Evolutionary conservation across 2,113 vertebrate genomes (phyloP), one percentile per base, ranked within the genome.

Genomic region (Hyaena hyaena): DNA sequence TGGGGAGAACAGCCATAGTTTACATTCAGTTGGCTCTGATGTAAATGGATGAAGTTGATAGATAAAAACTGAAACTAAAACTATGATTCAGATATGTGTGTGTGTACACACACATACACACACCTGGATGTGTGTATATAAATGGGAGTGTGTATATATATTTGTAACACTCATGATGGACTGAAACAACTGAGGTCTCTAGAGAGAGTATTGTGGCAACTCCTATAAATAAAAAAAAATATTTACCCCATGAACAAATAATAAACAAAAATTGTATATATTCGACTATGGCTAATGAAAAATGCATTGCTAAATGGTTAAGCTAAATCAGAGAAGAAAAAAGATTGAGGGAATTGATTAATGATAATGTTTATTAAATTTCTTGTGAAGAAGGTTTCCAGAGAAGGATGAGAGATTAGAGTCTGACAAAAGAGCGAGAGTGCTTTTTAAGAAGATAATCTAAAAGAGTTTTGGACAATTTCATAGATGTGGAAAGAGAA

Each of bases 1-100:
- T 89, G 28, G 15, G 35, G 63, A 93, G 43, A 87, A 1, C 6
- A 61, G 23, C 39, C 33, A 76, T 35, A 68, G 39, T 90, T 68
- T 69, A 89, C 45, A 55, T 93, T 95, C 66, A 90, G 2, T 31
- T 95, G 55, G 19, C 24, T 81, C 90, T 61, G 68, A 90, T 81
- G 86, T 66, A 93, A 76, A 86, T 45, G 48, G 33, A 53, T 82
- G 7, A 81, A 33, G 2, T 81, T 93, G 85, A 74, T 76, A 48
- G 45, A 81, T 90, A 86, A 86, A 95, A 55, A 17, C 43, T 83
- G 31, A 4, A 65, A 61, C 31, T 48, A 19, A 85, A 71, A 50
- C 35, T 58, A 26, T 43, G 35, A 85, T 55, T 93, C 63, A 53
- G 76, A 55, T 48, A 6, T 55, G 43, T 88, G 82, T 48, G 8